Evolutionary conservation across 2,888 invertebrate genomes (phyloP).

Genomic region (Lagria hirta): DNA sequence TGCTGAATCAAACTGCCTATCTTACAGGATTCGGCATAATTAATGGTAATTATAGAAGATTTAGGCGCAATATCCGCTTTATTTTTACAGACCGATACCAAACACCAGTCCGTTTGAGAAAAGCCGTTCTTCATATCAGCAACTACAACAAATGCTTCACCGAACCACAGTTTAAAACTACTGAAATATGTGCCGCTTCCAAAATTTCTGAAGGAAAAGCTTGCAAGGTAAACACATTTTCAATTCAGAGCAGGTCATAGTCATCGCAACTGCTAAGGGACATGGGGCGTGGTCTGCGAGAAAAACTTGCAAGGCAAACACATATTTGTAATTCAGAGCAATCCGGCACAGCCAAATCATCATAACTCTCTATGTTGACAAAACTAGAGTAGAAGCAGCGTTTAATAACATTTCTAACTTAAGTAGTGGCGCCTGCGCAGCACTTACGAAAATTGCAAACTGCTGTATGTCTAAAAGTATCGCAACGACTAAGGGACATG

Average conservation of each 20-base stretch:
- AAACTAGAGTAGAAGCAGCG: too few relatives aligned
- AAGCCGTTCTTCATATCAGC: slow-evolving; percentile 47
- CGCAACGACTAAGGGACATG: too few relatives aligned
- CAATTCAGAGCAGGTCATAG: slow-evolving; percentile 1
- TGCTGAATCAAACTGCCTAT: slow-evolving; percentile 47
- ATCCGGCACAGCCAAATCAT: too few relatives aligned
- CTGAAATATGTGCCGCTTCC: slow-evolving; percentile 49
- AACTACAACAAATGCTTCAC: slow-evolving; percentile 44
- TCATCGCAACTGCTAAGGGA: too few relatives aligned
- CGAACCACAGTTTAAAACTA: slow-evolving; percentile 31
- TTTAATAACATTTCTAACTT: too few relatives aligned
- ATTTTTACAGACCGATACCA: slow-evolving; percentile 44
- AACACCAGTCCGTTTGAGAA: slow-evolving; percentile 45
- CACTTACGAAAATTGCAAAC: too few relatives aligned
- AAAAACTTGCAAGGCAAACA: too few relatives aligned
- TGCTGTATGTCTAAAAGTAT: too few relatives aligned
- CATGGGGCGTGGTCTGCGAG: too few relatives aligned
- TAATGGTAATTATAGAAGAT: slow-evolving; percentile 42
- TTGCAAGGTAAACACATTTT: slow-evolving; percentile 43
- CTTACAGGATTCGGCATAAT: slow-evolving; percentile 51
- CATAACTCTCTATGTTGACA: too few relatives aligned
- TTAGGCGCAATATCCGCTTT: slow-evolving; percentile 4
- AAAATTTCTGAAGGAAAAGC: slow-evolving; percentile 50
- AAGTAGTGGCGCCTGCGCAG: too few relatives aligned
- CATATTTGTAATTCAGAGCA: too few relatives aligned